Conservation (phyloP, 2,888 invertebrate species). For the Habroteleia sp. region DNA sequence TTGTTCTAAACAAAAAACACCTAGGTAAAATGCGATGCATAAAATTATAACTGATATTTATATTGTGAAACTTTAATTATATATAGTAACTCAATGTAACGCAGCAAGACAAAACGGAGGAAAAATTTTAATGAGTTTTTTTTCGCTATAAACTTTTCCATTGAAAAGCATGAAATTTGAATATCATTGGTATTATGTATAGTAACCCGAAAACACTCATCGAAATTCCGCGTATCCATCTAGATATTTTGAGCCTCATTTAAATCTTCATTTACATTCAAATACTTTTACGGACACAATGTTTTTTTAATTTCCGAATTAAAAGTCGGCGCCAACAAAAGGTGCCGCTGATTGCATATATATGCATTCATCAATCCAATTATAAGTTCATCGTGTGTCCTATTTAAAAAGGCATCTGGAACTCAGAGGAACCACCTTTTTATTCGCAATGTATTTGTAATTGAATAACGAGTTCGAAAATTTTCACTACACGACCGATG, state of each 20-base stretch:
- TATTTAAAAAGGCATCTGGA: conserved; percentile 36
- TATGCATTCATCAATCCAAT: conserved; percentile 51
- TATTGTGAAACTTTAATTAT: background rate
- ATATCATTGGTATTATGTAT: conserved; percentile 27
- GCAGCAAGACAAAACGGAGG: background rate
- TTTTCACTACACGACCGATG: conserved; percentile 23
- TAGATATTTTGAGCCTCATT: conserved; percentile 33
- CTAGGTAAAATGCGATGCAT: too few species aligned
- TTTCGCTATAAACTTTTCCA: conserved; percentile 24
- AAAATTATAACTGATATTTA: too few species aligned
- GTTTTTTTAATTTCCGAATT: conserved; percentile 29
- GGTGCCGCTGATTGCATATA: conserved; percentile 40
- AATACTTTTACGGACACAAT: conserved; percentile 36
- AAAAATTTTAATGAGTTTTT: conserved; percentile 14
- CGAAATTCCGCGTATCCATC: conserved; percentile 27
- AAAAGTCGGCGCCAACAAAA: conserved; percentile 44
- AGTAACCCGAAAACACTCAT: conserved; percentile 28
- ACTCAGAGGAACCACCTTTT: conserved; percentile 30
- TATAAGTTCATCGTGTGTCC: conserved; percentile 46
- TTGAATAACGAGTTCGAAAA: conserved; percentile 50
- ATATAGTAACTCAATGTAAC: background rate
- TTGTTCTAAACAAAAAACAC: too few species aligned
- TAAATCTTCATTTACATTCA: conserved; percentile 49
- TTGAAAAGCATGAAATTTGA: conserved; percentile 3
- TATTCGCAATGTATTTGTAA: conserved; percentile 42